Evolutionary conservation across 1,140 invertebrate species (phyloP), one percentile per base, ranked within the genome.

Genomic region (Arion vulgaris): DNA sequence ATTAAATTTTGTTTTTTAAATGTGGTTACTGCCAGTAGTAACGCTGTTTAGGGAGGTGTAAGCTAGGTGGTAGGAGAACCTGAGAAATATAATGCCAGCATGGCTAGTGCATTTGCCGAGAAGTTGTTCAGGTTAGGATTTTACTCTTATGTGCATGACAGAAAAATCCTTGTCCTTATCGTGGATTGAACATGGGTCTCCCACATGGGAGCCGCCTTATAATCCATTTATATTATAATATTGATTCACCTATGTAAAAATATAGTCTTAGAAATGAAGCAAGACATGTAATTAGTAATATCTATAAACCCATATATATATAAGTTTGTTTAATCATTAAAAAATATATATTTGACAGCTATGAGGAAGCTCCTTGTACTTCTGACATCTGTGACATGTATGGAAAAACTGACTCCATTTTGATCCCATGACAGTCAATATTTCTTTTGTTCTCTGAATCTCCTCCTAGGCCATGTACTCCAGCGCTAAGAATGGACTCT

Each of bases 321-420:
- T n/a, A n/a, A n/a, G n/a, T n/a, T n/a, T n/a, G n/a, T n/a, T n/a
- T 49, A 49, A 49, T 11, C 45, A 49, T 9, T 19, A 62, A 9
- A 62, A 15, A 62, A 0, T 2, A 34, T 32, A 66, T 19, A 15
- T 57, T 9, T 34, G 5, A 66, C n/a, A 72, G 53, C 73, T 75
- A 75, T 34, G 41, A 32, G 15, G 73, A 75, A 53, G 73, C 73
- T 28, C 73, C 73, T 49, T 51, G 39, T 28, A 51, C 32, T 45
- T 78, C 76, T 4, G 76, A 66, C 26, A 78, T 78, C 26, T 36
- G 57, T 17, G 76, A 36, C 57, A 78, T 39, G 76, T 41, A 57
- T 36, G 76, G 76, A 36, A 78, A 78, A 62, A 78, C 76, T n/a
- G 76, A 49, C 28, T 78, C 76, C 76, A 78, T 57, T 41, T 62